Percentiles rank a stretch among this genome's conserved stretches.
phyloP scores from a whole-genome alignment of 2,797 vertebrate genomes.

The Rousettus madagascariensis region DNA sequence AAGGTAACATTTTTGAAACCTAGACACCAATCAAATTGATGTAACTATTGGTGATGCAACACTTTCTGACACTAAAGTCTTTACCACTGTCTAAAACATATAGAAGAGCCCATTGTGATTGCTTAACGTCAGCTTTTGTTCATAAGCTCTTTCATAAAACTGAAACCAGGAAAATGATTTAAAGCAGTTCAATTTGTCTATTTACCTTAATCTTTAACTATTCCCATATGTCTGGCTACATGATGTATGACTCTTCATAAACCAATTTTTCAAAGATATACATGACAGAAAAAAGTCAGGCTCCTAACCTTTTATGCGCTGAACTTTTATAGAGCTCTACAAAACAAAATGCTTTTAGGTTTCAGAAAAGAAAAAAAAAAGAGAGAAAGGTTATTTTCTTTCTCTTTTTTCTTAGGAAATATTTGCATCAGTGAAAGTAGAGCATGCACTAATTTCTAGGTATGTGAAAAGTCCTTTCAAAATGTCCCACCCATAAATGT shows the following conservation, averaged over 20 bases:
- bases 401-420: constrained; percentile 66
- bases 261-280: constrained; percentile 89
- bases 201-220: constrained; percentile 90
- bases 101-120: constrained; percentile 87
- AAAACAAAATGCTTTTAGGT: constrained; percentile 83
- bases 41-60: constrained; percentile 85
- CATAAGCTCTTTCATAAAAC: constrained; percentile 88
- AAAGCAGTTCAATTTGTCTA: constrained; percentile 89
- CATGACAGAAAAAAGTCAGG: constrained; percentile 85
- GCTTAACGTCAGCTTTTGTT: constrained; percentile 88
- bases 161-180: constrained; percentile 88
- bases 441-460: constrained; percentile 55
- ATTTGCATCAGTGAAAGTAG: constrained; percentile 70
- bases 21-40: constrained; percentile 88
- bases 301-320: constrained; percentile 86
- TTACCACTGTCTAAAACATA: constrained; percentile 89
- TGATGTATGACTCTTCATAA: constrained; percentile 88
- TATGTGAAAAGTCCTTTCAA: constrained; percentile 49
- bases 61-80: constrained; percentile 88
- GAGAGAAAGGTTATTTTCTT: constrained; percentile 77
- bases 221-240: constrained; percentile 88
- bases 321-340: constrained; percentile 85
- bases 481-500: not conserved
- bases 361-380: constrained; percentile 62
- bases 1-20: constrained; percentile 89